Conservation (phyloP, 1,140 invertebrate genomes). For the Cyrtorhinus lividipennis region DNA sequence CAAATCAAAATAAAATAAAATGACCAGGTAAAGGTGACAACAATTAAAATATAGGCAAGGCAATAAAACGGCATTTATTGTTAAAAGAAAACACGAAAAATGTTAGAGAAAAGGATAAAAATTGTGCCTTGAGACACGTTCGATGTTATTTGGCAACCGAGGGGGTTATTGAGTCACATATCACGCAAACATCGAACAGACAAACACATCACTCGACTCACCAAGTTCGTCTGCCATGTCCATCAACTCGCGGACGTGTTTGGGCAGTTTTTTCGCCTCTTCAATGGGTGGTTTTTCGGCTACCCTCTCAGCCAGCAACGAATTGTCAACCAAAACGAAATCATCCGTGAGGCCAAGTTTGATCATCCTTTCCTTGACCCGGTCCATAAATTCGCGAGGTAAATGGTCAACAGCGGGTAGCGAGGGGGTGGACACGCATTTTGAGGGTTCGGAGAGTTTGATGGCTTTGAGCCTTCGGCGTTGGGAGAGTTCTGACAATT, state of each 20-base stretch:
- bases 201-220: background rate
- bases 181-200: background rate
- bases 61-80: too few species aligned
- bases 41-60: too few species aligned
- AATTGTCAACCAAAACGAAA: conserved; percentile 19
- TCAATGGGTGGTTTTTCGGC: conserved; percentile 21
- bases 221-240: conserved; percentile 38
- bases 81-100: too few species aligned
- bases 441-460: conserved; percentile 39
- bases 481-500: conserved; percentile 60
- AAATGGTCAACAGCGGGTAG: background rate
- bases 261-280: conserved; percentile 35
- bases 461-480: conserved; percentile 61
- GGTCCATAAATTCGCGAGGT: conserved; percentile 24
- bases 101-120: too few species aligned
- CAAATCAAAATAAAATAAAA: too few species aligned
- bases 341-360: conserved; percentile 37
- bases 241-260: conserved; percentile 57
- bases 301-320: background rate
- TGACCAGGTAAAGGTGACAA: too few species aligned
- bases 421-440: background rate
- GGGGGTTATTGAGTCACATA: too few species aligned
- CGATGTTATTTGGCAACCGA: too few species aligned
- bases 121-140: too few species aligned
- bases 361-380: conserved; percentile 33